Evolutionary conservation across 2,797 vertebrate genomes (phyloP), one percentile per base, ranked within the genome.

Genomic region (Ctenosaura bakeri): DNA sequence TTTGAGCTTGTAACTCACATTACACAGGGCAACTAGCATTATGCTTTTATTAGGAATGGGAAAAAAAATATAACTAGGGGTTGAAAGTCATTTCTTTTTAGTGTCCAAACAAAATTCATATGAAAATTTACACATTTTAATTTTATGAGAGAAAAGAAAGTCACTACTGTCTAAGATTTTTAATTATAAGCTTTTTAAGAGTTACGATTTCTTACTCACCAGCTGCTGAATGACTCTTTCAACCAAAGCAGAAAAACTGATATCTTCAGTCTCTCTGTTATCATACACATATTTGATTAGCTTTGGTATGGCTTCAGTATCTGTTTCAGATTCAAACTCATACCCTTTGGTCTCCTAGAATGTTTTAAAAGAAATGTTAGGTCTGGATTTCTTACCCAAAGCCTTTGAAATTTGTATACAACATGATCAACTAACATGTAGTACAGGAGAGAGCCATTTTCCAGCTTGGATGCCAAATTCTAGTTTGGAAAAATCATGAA

Each of bases 231-330:
- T 98, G 95, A 99, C 99, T 94, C 98, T 97, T 96, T 99, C 98
- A 0, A 99, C 99, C 94, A 99, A 96, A 4, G 97, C 98, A 93
- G 98, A 98, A 96, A 99, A 99, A 74, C 97, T 97, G 92, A 98
- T 92, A 50, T 94, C 96, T 82, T 99, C 97, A 0, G 90, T 97
- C 94, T 99, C 99, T 88, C 98, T 97, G 97, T 99, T 99, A 98
- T 99, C 98, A 73, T 98, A 99, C 90, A 99, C 88, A 59, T 99
- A 99, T 93, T 99, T 99, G 95, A 98, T 98, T 96, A 99, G n/a
- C 91, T 99, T 99, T 2, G 99, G 98, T 90, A 99, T 99, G 18
- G 99, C 98, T 96, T 99, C 99, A 4, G 99, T 99, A 94, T 99
- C 99, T 0, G 99, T 99, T 94, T 99, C 98, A 10, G 99, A 99